These are phyloP conservation scores for Melipona bicolor DNA, from an alignment of 2,888 invertebrate species.

Conservation along the genomic window DNA sequence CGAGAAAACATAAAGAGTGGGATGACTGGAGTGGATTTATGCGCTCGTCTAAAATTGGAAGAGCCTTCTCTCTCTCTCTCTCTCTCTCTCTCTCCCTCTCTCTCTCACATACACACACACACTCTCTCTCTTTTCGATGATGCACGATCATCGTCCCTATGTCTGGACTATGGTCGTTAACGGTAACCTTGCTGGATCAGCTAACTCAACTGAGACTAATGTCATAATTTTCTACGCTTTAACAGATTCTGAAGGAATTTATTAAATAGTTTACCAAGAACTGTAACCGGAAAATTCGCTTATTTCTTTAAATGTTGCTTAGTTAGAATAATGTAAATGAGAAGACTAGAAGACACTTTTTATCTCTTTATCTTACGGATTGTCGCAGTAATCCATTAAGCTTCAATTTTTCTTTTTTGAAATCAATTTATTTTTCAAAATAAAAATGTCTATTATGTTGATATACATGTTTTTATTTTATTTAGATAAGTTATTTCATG, in stretches of 20 bases:
- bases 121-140: background rate
- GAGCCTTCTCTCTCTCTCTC: background rate
- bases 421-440: no score
- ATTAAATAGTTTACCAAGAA: no score
- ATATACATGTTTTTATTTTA: no score
- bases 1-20: conserved; percentile 33
- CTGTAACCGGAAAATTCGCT: background rate
- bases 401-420: no score
- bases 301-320: background rate
- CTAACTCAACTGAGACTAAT: conserved; percentile 11
- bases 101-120: no score
- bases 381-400: conserved; percentile 1
- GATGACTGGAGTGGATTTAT: conserved; percentile 9
- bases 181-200: conserved; percentile 13
- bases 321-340: background rate
- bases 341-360: background rate
- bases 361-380: background rate
- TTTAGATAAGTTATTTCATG: background rate
- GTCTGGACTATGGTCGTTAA: conserved; percentile 26
- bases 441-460: no score
- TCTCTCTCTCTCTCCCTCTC: no score
- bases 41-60: conserved; percentile 16
- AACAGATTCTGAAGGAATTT: background rate
- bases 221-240: background rate
- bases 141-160: conserved; percentile 6